Conservation (phyloP, 2,113 vertebrate species). For the Callithrix jacchus region DNA sequence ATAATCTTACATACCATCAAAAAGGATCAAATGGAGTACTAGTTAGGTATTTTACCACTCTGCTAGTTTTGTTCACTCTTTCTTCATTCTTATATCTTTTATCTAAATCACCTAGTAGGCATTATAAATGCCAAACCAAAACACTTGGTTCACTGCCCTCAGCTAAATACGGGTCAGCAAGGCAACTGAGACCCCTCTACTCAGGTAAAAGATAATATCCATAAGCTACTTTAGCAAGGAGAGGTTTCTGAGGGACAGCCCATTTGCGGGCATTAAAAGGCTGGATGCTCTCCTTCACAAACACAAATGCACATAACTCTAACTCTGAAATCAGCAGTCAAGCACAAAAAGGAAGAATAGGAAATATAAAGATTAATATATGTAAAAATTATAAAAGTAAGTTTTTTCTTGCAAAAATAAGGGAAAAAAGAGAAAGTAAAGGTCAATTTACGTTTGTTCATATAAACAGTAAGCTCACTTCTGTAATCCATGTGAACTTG, state of each 20-base stretch:
- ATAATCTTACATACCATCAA: neutral
- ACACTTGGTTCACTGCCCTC: neutral
- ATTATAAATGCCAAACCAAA: neutral
- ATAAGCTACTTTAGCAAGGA: neutral
- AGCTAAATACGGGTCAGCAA: neutral
- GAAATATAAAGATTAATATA: neutral
- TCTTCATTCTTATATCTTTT: neutral
- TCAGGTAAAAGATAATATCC: neutral
- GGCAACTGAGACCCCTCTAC: neutral
- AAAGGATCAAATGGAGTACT: neutral
- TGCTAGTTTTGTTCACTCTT: neutral
- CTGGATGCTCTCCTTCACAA: neutral
- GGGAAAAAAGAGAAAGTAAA: neutral
- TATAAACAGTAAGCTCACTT: neutral
- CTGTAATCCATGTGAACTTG: neutral
- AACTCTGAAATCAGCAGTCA: neutral
- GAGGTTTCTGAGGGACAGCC: neutral
- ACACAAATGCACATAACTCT: neutral
- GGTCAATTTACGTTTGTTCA: neutral
- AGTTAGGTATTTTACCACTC: neutral
- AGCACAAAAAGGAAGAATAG: neutral
- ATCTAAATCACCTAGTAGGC: neutral
- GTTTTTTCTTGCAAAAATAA: too few species aligned
- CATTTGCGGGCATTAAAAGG: neutral
- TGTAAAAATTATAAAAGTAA: neutral